Evolutionary conservation across 2,888 invertebrate genomes (phyloP).

Genomic region (Tillus elongatus): DNA sequence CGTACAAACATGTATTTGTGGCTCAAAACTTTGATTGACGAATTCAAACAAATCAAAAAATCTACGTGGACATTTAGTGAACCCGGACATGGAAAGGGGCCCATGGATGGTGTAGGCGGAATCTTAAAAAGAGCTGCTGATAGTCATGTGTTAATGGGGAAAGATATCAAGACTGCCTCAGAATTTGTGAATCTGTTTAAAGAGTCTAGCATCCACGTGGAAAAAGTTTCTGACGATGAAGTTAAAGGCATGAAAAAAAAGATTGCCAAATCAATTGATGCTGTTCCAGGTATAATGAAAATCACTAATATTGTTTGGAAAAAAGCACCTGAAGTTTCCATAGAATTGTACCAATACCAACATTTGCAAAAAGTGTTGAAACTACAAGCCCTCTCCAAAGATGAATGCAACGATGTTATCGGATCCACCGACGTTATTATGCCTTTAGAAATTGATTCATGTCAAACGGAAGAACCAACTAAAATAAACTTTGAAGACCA

Average conservation of each 20-base stretch:
- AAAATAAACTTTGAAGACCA: constrained; percentile 8
- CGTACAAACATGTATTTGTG: constrained; percentile 19
- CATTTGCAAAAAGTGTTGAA: constrained; percentile 13
- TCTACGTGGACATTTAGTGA: constrained; percentile 21
- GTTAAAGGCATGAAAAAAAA: constrained; percentile 14
- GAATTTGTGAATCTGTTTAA: constrained; percentile 19
- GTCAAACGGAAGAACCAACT: neutral
- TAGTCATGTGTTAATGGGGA: constrained; percentile 18
- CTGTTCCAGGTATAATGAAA: no score
- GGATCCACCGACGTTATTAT: no score
- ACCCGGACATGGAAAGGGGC: no score
- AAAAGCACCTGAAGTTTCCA: no score
- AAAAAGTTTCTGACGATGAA: constrained; percentile 17
- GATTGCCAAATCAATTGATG: constrained; percentile 18
- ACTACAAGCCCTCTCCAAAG: constrained; percentile 1
- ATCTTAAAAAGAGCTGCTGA: constrained; percentile 14
- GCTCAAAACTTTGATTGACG: constrained; percentile 20
- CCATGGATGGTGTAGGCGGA: no score
- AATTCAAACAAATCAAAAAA: constrained; percentile 16
- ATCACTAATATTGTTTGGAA: no score
- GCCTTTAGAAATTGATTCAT: neutral
- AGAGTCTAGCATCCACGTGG: constrained; percentile 18
- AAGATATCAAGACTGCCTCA: constrained; percentile 19
- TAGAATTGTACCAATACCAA: no score
- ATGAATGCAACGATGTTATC: no score